Evolutionary conservation across 1,140 invertebrate genomes (phyloP).

Genomic region (Coenobita brevimanus): DNA sequence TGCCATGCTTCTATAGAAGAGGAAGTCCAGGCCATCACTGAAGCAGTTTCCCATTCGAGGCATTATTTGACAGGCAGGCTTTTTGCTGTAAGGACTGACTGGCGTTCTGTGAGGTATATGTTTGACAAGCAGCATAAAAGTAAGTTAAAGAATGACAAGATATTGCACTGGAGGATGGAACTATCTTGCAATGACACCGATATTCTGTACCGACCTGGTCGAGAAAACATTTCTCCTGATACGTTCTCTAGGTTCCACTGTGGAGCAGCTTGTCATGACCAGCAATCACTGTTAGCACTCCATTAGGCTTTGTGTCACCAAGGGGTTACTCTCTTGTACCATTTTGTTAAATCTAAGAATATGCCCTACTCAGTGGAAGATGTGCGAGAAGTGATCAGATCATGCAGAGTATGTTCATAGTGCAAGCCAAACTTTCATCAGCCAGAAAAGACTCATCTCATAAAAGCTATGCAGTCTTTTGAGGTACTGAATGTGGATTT

Average conservation of each 20-base stretch:
- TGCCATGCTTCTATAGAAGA: not conserved
- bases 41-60: not conserved
- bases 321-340: not conserved
- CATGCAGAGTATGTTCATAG: constrained; percentile 60
- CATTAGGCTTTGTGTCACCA: constrained; percentile 14
- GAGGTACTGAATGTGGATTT: constrained; percentile 70
- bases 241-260: constrained; percentile 47
- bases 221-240: constrained; percentile 70
- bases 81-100: constrained; percentile 69
- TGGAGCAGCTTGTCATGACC: not conserved
- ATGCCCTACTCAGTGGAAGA: constrained; percentile 66
- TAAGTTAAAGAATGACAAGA: constrained; percentile 70
- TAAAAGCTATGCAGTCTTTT: constrained; percentile 70
- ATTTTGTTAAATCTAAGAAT: constrained; percentile 61
- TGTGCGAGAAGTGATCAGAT: constrained; percentile 41
- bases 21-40: not conserved
- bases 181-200: constrained; percentile 67
- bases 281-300: not conserved
- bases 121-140: constrained; percentile 60
- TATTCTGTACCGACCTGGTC: constrained; percentile 60
- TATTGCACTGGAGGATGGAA: constrained; percentile 69
- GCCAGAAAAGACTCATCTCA: constrained; percentile 49
- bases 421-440: constrained; percentile 64
- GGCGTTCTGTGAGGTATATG: constrained; percentile 69
- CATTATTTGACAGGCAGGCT: constrained; percentile 57